Evolutionary conservation across 2,888 invertebrate genomes (phyloP).

Genomic region (Poecilus cupreus): DNA sequence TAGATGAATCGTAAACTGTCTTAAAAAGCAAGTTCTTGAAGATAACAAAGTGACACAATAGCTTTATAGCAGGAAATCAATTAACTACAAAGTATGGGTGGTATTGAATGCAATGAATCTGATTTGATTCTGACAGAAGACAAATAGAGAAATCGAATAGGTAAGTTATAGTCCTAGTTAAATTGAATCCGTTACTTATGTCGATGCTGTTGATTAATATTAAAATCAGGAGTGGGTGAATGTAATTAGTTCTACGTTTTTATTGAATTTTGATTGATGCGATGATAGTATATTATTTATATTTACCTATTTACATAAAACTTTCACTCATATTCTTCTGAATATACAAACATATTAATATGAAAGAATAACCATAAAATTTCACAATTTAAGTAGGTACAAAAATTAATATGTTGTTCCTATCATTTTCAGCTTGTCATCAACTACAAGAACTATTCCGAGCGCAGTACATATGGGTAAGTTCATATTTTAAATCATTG

Average conservation of each 20-base stretch:
- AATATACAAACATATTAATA: no score
- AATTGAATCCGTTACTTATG: conserved; percentile 13
- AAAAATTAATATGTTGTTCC: no score
- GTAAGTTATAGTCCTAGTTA: conserved; percentile 25
- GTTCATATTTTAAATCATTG: no score
- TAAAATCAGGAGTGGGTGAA: conserved; percentile 19
- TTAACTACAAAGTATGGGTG: conserved; percentile 33
- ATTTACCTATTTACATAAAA: no score
- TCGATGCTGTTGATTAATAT: conserved; percentile 5
- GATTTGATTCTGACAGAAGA: conserved; percentile 12
- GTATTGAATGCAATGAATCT: not conserved
- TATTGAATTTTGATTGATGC: conserved; percentile 15
- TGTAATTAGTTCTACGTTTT: conserved; percentile 15
- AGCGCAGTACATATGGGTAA: no score
- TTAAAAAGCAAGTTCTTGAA: conserved; percentile 6
- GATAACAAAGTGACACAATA: conserved; percentile 27
- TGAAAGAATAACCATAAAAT: no score
- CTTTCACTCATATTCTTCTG: no score
- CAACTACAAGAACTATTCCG: no score
- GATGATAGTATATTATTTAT: no score
- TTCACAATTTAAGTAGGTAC: no score
- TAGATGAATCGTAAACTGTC: no score
- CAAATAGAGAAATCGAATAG: conserved; percentile 37
- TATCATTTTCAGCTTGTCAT: no score
- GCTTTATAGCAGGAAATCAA: conserved; percentile 36